Conservation (phyloP, 2,113 vertebrate species). For the human region GRCh38 chr4:75801501-75802000, state of each 20-base stretch:
- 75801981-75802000: too few species aligned
- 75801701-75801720: background rate
- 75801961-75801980: too few species aligned
- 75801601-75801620: background rate
- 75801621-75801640: background rate
- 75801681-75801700: background rate
- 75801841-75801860: too few species aligned
- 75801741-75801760: background rate
- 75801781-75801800: background rate
- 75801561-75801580: background rate
- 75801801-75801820: background rate
- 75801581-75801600: background rate
- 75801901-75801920: too few species aligned
- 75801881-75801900: too few species aligned
- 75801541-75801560: background rate
- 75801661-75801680: too few species aligned
- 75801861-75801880: too few species aligned
- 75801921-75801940: too few species aligned
- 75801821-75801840: background rate
- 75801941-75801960: too few species aligned
- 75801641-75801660: background rate
- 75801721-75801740: background rate
- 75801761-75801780: background rate
- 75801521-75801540: constrained; percentile 4
- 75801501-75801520: background rate